These are phyloP conservation scores for Chlorops oryzae DNA, from an alignment of 1,140 invertebrate species.

Conservation along the genomic window DNA sequence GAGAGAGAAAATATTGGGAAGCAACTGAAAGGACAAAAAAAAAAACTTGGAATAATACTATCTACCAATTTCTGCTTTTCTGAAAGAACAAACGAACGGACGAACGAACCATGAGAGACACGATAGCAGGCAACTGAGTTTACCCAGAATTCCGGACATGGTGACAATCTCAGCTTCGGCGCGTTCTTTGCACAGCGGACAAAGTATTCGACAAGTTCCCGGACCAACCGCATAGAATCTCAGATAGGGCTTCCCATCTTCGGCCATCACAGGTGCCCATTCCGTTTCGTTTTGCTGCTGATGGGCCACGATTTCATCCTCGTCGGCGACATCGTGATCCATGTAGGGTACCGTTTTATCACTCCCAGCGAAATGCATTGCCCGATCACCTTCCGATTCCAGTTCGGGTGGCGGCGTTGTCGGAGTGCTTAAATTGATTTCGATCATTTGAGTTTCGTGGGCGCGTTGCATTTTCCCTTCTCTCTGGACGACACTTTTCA, in stretches of 20 bases:
- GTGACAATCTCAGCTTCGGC: constrained; percentile 31
- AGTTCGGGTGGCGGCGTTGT: constrained; percentile 9
- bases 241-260: constrained; percentile 28
- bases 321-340: not conserved
- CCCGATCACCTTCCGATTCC: not conserved
- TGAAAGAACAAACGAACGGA: not conserved
- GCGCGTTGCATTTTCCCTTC: not conserved
- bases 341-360: not conserved
- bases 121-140: constrained; percentile 36
- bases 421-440: constrained; percentile 20
- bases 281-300: constrained; percentile 1
- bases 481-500: not conserved
- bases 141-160: constrained; percentile 30
- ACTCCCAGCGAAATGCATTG: not conserved
- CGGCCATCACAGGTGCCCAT: constrained; percentile 11
- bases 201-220: constrained; percentile 27
- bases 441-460: constrained; percentile 24
- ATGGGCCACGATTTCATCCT: not conserved
- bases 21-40: constrained; percentile 24
- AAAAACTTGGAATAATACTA: not conserved
- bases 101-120: constrained; percentile 31
- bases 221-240: constrained; percentile 37
- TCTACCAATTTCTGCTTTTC: not conserved
- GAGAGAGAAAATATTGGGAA: constrained; percentile 40
- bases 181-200: constrained; percentile 31